Evolutionary conservation across 1,140 invertebrate species (phyloP), one percentile per base, ranked within the genome.

Genomic region (Diorhabda carinulata): DNA sequence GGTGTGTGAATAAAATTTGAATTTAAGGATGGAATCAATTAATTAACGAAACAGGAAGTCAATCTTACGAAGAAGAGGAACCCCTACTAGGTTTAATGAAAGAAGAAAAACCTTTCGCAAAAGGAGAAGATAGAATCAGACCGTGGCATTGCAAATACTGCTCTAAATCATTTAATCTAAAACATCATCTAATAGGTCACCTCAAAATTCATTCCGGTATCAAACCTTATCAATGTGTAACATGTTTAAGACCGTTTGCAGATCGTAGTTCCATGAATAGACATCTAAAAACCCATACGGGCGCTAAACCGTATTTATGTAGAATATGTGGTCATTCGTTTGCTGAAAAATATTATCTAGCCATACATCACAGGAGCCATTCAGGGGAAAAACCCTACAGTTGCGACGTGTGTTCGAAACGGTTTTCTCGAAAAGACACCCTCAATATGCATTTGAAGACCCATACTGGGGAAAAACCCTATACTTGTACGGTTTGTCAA

Each of bases 241-340:
- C 44, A 41, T 62, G 61, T 10, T 41, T 61, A 43, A 61, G 47
- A n/a, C 47, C 47, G 6, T 52, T 52, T 4, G 47, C 47, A 52
- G 70, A 45, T 83, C 81, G 80, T 82, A 84, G 68, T 83, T 52
- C 63, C 6, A 43, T 64, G 45, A 57, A 47, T 7, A 3, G 4
- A 9, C 63, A 64, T 40, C 10, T 40, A 25, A 64, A 44, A 42
- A 56, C 45, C 10, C 63, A 64, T 4, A 56, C 63, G 9, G 63
- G 63, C 1, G 47, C 40, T 4, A 64, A 64, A 7, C 63, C 63
- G 40, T 64, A 56, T 42, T 8, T 45, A 9, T 64, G 63, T 57
- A 9, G 6, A 25, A 25, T 45, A 43, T 64, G 63, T 10, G 8
- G 9, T 5, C 9, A 8, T n/a, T 25, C 8, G 7, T 64, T 64